Base-by-base conservation (phyloP, 2,888 invertebrate genomes). In the Dasypolia templi region DNA sequence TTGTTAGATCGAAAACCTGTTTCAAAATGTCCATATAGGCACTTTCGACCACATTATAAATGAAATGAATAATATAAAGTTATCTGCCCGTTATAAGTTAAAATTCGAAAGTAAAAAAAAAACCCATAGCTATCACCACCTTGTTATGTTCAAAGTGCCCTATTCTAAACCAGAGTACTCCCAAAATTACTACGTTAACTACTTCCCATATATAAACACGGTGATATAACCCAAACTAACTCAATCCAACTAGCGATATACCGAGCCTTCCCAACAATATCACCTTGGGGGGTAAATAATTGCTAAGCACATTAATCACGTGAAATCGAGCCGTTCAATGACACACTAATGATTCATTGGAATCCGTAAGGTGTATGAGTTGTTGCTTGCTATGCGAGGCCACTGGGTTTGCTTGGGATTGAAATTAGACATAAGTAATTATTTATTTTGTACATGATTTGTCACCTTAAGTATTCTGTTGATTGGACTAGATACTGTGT, bases 271-370 rank as follows among this genome's bases (percentile, higher is more conserved):
- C 81, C 55, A 46, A 73, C 81, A 62, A 83, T 75, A 84, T 81
- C 79, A 83, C 85, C 82, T 87, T 58, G 75, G 87, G 83, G 86
- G 86, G 87, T 87, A 87, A 89, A 89, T 91, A 91, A 91, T 90
- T 91, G 90, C 88, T 84, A 73, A 77, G 62, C 81, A 61, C 91
- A 91, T 91, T 91, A 91, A 91, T 91, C 91, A 91, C 80, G 68
- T 65, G 81, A 85, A 90, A 87, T 90, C 86, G 90, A 86, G 84
- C 74, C 84, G 82, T 81, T 79, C 86, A 88, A 83, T 88, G 91
- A 89, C 90, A 87, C 72, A 72, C 81, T 89, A 86, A 89, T 91
- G 90, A 90, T 91, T 90, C 90, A 91, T 90, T 88, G 86, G 88
- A 65, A 73, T 56, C 68, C 44, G 67, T 72, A 73, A 82, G 79